Evolutionary conservation across 2,797 vertebrate species (phyloP).

Genomic region (Schizothorax lantsangensis): DNA sequence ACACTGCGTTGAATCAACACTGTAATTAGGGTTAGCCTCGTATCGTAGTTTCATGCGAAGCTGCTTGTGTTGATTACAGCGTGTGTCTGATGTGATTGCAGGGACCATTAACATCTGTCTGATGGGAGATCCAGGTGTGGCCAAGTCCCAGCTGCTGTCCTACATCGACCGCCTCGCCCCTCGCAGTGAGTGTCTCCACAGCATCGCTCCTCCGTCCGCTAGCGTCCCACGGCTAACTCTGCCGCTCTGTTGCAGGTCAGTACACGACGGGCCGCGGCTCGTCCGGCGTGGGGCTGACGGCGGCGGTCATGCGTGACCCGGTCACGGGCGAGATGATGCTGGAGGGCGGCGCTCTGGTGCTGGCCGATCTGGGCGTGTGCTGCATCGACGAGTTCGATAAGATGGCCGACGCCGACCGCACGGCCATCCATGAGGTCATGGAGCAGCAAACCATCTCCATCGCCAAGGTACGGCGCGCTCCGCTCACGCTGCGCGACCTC

Average conservation of each 20-base stretch:
- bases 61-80: neutral
- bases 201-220: too few relatives aligned
- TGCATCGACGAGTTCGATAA: constrained; percentile 98
- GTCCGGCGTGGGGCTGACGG: constrained; percentile 91
- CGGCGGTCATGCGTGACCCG: constrained; percentile 89
- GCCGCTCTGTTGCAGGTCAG: constrained; percentile 78
- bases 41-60: neutral
- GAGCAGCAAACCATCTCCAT: constrained; percentile 97
- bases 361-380: constrained; percentile 91
- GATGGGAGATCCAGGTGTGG: constrained; percentile 95
- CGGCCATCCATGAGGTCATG: constrained; percentile 95
- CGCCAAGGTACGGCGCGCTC: constrained; percentile 80
- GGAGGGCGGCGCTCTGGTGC: constrained; percentile 89
- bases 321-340: constrained; percentile 88
- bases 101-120: constrained; percentile 95
- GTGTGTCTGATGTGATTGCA: constrained; percentile 57
- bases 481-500: accelerated
- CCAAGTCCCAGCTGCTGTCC: constrained; percentile 95
- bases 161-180: constrained; percentile 93
- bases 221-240: neutral
- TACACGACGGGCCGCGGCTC: constrained; percentile 94
- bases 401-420: constrained; percentile 90
- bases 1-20: too few relatives aligned
- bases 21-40: neutral
- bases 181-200: constrained; percentile 82